phyloP scores from a whole-genome alignment of 2,888 invertebrate genomes.

The Hartigia nigra region DNA sequence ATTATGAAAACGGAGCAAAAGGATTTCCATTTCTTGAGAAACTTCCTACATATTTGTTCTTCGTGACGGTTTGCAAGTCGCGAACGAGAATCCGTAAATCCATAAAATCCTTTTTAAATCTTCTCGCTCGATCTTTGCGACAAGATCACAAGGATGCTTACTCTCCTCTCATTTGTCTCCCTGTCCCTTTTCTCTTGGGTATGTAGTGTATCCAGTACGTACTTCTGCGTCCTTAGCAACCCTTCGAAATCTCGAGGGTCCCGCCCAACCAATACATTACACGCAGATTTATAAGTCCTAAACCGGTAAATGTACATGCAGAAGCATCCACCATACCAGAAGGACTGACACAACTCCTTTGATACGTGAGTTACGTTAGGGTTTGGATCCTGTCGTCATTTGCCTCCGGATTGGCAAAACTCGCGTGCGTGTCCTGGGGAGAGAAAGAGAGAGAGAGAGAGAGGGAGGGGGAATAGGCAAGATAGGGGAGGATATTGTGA shows the following conservation, averaged over 20 bases:
- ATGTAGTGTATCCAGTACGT: neutral
- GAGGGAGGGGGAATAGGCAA: slow-evolving; percentile 38
- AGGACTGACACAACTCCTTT: neutral
- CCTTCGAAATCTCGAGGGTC: neutral
- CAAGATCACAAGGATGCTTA: slow-evolving; percentile 22
- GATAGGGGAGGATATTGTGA: slow-evolving; percentile 61
- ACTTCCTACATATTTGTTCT: slow-evolving; percentile 43
- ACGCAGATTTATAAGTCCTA: slow-evolving; percentile 15
- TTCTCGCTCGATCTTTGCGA: slow-evolving; percentile 25
- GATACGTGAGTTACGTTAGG: neutral
- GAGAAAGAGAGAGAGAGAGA: slow-evolving; percentile 19
- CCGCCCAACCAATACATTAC: slow-evolving; percentile 13
- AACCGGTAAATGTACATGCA: neutral
- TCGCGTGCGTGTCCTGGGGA: neutral
- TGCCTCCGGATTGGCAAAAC: neutral
- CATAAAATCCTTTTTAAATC: slow-evolving; percentile 41
- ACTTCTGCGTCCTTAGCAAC: neutral
- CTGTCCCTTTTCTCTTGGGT: slow-evolving; percentile 1
- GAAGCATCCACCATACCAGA: neutral
- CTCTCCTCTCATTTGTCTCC: slow-evolving; percentile 27
- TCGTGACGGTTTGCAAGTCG: slow-evolving; percentile 27
- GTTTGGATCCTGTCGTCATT: neutral
- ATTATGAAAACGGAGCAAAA: neutral
- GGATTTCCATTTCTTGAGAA: neutral
- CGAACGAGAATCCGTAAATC: slow-evolving; percentile 39